phyloP scores from a whole-genome alignment of 1,140 invertebrate species.

The Ceratoteleas bidentatus region DNA sequence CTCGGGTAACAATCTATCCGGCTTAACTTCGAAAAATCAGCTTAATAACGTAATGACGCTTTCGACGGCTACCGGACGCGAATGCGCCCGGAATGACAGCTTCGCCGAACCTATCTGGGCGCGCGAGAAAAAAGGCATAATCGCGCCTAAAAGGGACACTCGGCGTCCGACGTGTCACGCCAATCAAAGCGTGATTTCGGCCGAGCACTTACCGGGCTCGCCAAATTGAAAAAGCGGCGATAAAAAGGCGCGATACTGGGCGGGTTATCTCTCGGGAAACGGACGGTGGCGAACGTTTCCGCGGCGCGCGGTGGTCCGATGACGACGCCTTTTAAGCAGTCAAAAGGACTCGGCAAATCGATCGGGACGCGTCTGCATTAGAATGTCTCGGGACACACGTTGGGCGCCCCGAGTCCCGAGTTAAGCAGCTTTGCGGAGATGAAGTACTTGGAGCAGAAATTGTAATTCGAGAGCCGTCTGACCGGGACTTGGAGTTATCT shows the following conservation, averaged over 20 bases:
- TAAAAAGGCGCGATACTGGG: slow-evolving; percentile 64
- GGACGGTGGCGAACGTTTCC: slow-evolving; percentile 48
- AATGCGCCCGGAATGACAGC: too few relatives aligned
- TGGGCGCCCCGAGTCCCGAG: not conserved
- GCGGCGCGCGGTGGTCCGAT: slow-evolving; percentile 19
- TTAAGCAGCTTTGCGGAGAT: slow-evolving; percentile 38
- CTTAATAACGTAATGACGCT: slow-evolving; percentile 31
- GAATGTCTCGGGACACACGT: slow-evolving; percentile 25
- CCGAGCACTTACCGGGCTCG: slow-evolving; percentile 33
- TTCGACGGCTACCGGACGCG: slow-evolving; percentile 16
- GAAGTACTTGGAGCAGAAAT: slow-evolving; percentile 17
- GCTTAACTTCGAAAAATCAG: slow-evolving; percentile 5
- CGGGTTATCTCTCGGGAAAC: slow-evolving; percentile 34
- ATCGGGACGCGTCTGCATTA: slow-evolving; percentile 35
- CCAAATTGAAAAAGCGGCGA: slow-evolving; percentile 36
- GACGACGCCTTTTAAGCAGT: slow-evolving; percentile 46
- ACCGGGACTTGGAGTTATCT: not conserved
- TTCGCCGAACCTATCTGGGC: too few relatives aligned
- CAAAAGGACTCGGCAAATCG: slow-evolving; percentile 33
- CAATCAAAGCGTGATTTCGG: slow-evolving; percentile 43
- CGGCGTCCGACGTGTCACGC: slow-evolving; percentile 20
- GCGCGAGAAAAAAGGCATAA: slow-evolving; percentile 22
- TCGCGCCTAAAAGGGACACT: slow-evolving; percentile 35
- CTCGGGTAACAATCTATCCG: slow-evolving; percentile 37
- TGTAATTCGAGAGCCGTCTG: not conserved